Percentiles rank a stretch among this genome's conserved stretches.
These are phyloP conservation scores for Chloebia gouldiae DNA, from an alignment of 2,113 vertebrate genomes.

Conservation along the genomic window DNA sequence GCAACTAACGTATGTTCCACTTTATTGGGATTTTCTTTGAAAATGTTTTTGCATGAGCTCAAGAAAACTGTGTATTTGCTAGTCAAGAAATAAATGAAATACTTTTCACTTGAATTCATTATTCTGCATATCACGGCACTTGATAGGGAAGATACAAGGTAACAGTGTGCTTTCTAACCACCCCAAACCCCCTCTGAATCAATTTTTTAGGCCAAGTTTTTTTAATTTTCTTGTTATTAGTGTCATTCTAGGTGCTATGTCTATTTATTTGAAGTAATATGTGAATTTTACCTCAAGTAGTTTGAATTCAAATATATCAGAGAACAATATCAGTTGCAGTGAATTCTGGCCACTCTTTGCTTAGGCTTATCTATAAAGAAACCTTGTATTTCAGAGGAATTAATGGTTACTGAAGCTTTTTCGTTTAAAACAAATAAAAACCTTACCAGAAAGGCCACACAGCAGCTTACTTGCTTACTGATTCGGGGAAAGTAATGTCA, in stretches of 20 bases:
- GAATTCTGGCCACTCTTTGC: neutral
- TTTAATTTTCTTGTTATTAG: neutral
- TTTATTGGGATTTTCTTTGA: neutral
- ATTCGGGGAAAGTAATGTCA: neutral
- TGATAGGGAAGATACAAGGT: neutral
- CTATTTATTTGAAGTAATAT: neutral
- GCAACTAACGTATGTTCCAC: fast-evolving
- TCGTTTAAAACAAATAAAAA: neutral
- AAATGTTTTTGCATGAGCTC: neutral
- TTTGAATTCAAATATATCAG: neutral
- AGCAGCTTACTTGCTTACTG: neutral
- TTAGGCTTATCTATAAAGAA: neutral
- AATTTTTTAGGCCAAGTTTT: neutral
- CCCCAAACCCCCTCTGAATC: fast-evolving
- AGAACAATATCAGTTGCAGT: neutral
- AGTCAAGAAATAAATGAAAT: neutral
- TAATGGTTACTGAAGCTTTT: neutral
- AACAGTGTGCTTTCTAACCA: neutral
- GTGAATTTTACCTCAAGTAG: neutral
- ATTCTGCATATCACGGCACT: neutral
- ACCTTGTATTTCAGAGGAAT: neutral
- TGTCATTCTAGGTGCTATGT: neutral
- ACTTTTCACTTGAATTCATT: neutral
- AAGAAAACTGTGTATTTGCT: neutral
- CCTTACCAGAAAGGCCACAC: neutral